Conservation (phyloP, 1,140 invertebrate species). For the Agrilus planipennis region DNA sequence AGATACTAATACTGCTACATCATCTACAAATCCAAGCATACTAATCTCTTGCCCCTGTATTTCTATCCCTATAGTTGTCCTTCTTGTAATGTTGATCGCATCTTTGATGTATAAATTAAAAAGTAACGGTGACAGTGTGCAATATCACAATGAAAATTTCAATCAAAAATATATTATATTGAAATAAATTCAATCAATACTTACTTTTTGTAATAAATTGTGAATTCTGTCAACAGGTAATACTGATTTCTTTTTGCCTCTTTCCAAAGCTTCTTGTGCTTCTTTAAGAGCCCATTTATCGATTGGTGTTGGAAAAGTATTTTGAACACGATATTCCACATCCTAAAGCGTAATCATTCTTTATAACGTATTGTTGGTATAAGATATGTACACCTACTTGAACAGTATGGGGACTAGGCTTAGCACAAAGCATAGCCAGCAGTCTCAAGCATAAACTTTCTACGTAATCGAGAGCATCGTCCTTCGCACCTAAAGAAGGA, state of each 20-base stretch:
- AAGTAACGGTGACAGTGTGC: neutral
- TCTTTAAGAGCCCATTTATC: slow-evolving; percentile 86
- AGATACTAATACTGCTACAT: no score
- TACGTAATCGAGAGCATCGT: slow-evolving; percentile 87
- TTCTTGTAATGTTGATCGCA: no score
- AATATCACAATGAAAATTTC: neutral
- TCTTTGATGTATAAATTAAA: no score
- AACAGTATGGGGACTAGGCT: slow-evolving; percentile 66
- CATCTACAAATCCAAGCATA: no score
- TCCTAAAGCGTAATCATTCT: slow-evolving; percentile 42
- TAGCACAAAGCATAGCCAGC: slow-evolving; percentile 75
- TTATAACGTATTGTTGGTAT: neutral
- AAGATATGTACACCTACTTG: slow-evolving; percentile 34
- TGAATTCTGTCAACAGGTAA: slow-evolving; percentile 87
- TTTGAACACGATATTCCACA: slow-evolving; percentile 82
- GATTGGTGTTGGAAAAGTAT: slow-evolving; percentile 86
- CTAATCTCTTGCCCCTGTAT: no score
- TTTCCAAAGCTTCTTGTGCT: slow-evolving; percentile 71
- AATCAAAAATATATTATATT: neutral
- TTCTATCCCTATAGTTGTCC: no score
- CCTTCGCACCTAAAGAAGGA: slow-evolving; percentile 69
- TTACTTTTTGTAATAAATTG: slow-evolving; percentile 77
- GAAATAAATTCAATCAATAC: slow-evolving; percentile 3
- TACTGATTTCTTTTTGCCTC: slow-evolving; percentile 67
- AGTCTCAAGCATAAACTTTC: slow-evolving; percentile 83